Evolutionary conservation across 1,140 invertebrate species (phyloP), one percentile per base, ranked within the genome.

Genomic region (Cecropterus lyciades): DNA sequence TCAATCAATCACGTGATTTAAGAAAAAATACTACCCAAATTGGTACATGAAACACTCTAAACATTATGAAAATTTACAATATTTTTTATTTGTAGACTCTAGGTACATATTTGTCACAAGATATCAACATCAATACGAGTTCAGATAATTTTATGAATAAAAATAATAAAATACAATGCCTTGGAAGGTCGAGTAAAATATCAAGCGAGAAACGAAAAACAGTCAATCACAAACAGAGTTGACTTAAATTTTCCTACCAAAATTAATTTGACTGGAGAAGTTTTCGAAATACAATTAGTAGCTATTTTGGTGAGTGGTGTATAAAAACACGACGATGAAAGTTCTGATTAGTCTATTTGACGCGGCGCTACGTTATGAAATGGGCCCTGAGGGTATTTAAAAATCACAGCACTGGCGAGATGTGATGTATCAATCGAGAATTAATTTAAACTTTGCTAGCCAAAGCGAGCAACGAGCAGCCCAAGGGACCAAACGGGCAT

Each of bases 371-470:
- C 57, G 57, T 69, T 69, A 70, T 69, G 67, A 84, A 76, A 79
- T 70, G 65, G 70, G 64, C 72, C 72, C 77, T 66, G 56, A 55
- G 79, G 77, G 74, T 82, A 78, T 85, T 85, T 87, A 82, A 87
- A 87, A 87, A 85, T 84, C 82, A 83, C 70, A 81, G 71, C 75
- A 82, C 76, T 76, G 79, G 73, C 71, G 70, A 81, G 80, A 83
- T 85, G 74, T 82, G 80, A 84, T 87, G 84, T 88, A 82, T 89
- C 86, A 89, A 86, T 87, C 80, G 80, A 72, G 80, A 91, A 87
- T 91, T 87, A 89, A 91, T 91, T 89, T 87, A 91, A 91, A 89
- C 84, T 90, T 90, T 82, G 79, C 81, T 82, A 73, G 77, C 77
- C 80, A 85, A 87, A 87, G 77, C 82, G 82, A 85, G 74, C 80